These are phyloP conservation scores for Acanthochromis polyacanthus DNA, from an alignment of 2,113 vertebrate species.

Conservation along the genomic window DNA sequence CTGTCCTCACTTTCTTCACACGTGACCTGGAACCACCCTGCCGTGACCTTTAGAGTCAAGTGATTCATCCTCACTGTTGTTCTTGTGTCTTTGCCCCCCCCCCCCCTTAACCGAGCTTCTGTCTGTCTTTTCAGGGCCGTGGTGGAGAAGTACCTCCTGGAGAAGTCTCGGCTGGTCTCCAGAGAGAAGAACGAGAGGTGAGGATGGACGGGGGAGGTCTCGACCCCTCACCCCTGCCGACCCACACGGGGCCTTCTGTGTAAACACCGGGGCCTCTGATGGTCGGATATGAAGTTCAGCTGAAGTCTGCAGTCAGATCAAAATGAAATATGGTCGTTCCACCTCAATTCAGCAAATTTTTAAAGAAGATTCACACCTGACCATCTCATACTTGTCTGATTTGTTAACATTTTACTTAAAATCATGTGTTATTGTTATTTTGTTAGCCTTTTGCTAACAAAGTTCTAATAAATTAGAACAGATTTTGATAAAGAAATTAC, in stretches of 20 bases:
- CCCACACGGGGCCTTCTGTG: slow-evolving; percentile 37
- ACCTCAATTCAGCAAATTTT: too few species aligned
- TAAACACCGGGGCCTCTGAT: slow-evolving; percentile 49
- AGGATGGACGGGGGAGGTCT: slow-evolving; percentile 22
- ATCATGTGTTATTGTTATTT: too few species aligned
- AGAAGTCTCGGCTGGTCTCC: slow-evolving; percentile 97
- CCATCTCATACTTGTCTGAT: too few species aligned
- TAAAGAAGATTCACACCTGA: too few species aligned
- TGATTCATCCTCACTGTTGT: slow-evolving; percentile 58
- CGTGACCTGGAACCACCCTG: slow-evolving; percentile 31
- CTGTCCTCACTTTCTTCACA: slow-evolving; percentile 62
- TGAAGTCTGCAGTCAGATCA: background rate
- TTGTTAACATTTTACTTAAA: too few species aligned
- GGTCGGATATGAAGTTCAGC: slow-evolving; percentile 42
- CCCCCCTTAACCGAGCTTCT: background rate
- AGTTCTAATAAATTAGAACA: too few species aligned
- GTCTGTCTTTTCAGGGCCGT: slow-evolving; percentile 87
- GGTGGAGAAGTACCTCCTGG: slow-evolving; percentile 98
- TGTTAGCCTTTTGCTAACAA: too few species aligned
- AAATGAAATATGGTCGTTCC: too few species aligned
- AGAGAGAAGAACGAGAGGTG: slow-evolving; percentile 98
- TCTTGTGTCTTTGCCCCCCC: slow-evolving; percentile 4
- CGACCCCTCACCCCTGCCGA: slow-evolving; percentile 40
- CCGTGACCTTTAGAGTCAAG: slow-evolving; percentile 51
- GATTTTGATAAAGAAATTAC: too few species aligned